Evolutionary conservation across 2,888 invertebrate species (phyloP), one percentile per base, ranked within the genome.

Genomic region (Holacanthella duospinosa): DNA sequence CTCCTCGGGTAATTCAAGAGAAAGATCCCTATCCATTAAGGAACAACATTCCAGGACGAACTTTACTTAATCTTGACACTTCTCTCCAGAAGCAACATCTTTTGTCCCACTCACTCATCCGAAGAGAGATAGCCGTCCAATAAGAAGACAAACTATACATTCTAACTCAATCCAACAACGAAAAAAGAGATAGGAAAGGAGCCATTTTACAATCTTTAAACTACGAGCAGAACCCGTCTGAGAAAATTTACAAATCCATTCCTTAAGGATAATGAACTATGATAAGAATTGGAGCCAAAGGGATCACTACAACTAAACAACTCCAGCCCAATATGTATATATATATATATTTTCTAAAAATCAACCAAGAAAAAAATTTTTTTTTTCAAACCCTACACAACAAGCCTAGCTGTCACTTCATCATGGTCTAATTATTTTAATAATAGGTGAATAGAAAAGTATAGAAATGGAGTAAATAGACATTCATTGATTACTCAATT

Each of bases 1-100:
- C 36, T 16, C 36, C 36, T 16, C 36, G 6, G 6, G 48, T 48
- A 48, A 48, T 48, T 48, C 48, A 4, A n/a, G n/a, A 48, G 48
- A 48, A 48, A 48, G 48, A 48, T 48, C n/a, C 19, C 21, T n/a
- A 48, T 48, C 48, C 48, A 48, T 48, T 48, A 48, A 36, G 48
- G n/a, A 48, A 48, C 48, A 48, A 48, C 48, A 48, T 48, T 48
- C 48, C 48, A 48, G 48, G 21, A 48, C n/a, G 48, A 48, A 48
- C 48, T 48, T 48, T 48, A 9, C 48, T 48, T 48, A 48, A 48
- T 48, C 48, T 48, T 48, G 48, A 48, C 48, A 48, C 48, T 48
- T 48, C 48, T 36, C 36, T 48, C 21, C 48, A 21, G 48, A 21
- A 48, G 48, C 48, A 9, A 9, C 48, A 48, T 9, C 48, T 21